Percentiles rank a stretch among this genome's conserved stretches.
These are phyloP conservation scores for Pseudorectes ferrugineus DNA, from an alignment of 2,113 vertebrate species.

Conservation along the genomic window DNA sequence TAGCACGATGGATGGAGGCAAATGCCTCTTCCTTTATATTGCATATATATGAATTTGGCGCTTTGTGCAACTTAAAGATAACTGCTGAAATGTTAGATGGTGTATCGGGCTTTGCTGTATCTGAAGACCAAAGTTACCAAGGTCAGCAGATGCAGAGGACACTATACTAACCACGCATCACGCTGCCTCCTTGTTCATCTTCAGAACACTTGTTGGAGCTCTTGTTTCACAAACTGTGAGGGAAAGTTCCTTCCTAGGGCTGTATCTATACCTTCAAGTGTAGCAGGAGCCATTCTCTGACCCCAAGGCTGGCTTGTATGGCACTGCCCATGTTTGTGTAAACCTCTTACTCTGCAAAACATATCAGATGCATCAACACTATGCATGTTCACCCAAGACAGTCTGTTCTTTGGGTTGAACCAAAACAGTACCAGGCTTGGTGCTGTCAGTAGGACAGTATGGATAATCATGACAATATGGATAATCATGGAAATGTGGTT, in stretches of 20 bases:
- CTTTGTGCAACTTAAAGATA: not conserved
- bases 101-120: not conserved
- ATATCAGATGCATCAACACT: not conserved
- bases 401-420: not conserved
- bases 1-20: not conserved
- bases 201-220: not conserved
- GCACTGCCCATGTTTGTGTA: not conserved
- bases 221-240: not conserved
- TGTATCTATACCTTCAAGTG: not conserved
- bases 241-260: not conserved
- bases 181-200: not conserved
- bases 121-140: not conserved
- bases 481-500: not conserved
- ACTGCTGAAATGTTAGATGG: not conserved
- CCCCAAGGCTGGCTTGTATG: not conserved
- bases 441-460: not conserved
- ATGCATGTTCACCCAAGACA: not conserved
- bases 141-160: not conserved
- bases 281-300: not conserved
- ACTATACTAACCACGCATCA: not conserved
- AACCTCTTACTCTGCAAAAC: not conserved
- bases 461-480: not conserved
- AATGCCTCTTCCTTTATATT: not conserved
- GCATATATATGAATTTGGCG: not conserved
- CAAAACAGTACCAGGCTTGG: not conserved